Base-by-base conservation (phyloP, 1,140 invertebrate species). In the Drosophila jambulina region DNA sequence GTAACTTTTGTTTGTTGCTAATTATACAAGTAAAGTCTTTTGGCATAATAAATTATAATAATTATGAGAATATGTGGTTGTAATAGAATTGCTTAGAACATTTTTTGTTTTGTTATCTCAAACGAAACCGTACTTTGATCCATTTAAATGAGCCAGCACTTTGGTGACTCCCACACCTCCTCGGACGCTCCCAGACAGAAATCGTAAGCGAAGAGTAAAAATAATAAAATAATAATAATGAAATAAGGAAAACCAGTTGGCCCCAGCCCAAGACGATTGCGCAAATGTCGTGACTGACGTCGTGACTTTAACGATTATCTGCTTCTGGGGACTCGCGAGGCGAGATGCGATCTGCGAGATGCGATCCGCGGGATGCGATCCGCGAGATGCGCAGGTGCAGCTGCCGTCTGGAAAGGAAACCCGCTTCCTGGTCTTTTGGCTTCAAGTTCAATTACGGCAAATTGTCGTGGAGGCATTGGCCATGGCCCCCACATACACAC, bases 371-470 rank as follows among this genome's bases (percentile, higher is more conserved):
- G 48, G 42, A 38, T 51, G 23, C 51, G 34, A 40, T 8, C 5
- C 19, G 29, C 15, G 15, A n/a, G 65, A 68, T 72, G 69, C 67
- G 60, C 77, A 74, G 77, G 60, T 72, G 69, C 77, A 46, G 56
- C 42, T 40, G 43, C 32, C 45, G 23, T 23, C 43, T 25, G 32
- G 7, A 25, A 36, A 17, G 43, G 27, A 21, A 32, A 58, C 23
- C 36, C 49, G 81, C 82, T 85, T 84, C 82, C 81, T 83, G 72
- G 80, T 69, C 43, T 56, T 25, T 45, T 40, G 48, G 36, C 58
- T 82, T 71, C 81, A 84, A 85, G 81, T 84, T 84, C 81, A 84
- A 81, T 84, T 84, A 86, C 78, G 77, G 46, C 63, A 86, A 81
- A 82, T 77, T 82, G 82, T 75, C 68, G 67, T 78, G 68, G 29